Evolutionary conservation across 2,888 invertebrate genomes (phyloP).

Genomic region (Hartigia nigra): DNA sequence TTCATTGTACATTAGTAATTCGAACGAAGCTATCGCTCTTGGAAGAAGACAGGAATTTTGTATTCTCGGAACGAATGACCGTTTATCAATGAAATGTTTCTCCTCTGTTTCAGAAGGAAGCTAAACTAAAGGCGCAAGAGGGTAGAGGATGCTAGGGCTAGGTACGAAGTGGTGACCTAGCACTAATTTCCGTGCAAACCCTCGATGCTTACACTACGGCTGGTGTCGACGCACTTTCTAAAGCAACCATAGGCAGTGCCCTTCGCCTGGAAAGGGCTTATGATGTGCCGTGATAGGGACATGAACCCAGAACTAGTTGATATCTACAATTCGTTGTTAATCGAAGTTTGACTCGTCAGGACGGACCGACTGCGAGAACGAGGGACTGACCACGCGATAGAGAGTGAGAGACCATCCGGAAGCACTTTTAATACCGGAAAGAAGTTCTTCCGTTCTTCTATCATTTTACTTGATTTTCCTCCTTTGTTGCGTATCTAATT

Average conservation of each 20-base stretch:
- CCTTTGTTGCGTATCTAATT: not conserved
- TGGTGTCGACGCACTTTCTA: slow-evolving; percentile 91
- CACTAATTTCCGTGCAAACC: slow-evolving; percentile 62
- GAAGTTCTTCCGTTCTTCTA: not conserved
- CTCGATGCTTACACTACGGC: slow-evolving; percentile 90
- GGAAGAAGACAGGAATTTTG: not conserved
- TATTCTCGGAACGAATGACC: not conserved
- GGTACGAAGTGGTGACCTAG: slow-evolving; percentile 58
- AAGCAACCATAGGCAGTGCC: slow-evolving; percentile 86
- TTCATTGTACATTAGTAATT: not conserved
- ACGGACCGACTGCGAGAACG: slow-evolving; percentile 1
- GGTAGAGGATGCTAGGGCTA: slow-evolving; percentile 47
- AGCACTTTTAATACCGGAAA: not conserved
- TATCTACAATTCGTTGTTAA: slow-evolving; percentile 24
- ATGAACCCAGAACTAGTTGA: slow-evolving; percentile 70
- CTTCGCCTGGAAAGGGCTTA: slow-evolving; percentile 64
- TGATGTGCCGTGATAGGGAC: slow-evolving; percentile 83
- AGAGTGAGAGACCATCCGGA: not conserved
- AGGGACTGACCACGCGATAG: not conserved
- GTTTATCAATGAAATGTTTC: too few species aligned
- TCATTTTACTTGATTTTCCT: not conserved
- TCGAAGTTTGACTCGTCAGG: slow-evolving; percentile 8
- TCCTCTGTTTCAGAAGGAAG: slow-evolving; percentile 32
- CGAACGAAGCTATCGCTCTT: not conserved
- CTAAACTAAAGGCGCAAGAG: slow-evolving; percentile 25